phyloP scores from a whole-genome alignment of 2,113 vertebrate species.

The Oreochromis tanganicae region DNA sequence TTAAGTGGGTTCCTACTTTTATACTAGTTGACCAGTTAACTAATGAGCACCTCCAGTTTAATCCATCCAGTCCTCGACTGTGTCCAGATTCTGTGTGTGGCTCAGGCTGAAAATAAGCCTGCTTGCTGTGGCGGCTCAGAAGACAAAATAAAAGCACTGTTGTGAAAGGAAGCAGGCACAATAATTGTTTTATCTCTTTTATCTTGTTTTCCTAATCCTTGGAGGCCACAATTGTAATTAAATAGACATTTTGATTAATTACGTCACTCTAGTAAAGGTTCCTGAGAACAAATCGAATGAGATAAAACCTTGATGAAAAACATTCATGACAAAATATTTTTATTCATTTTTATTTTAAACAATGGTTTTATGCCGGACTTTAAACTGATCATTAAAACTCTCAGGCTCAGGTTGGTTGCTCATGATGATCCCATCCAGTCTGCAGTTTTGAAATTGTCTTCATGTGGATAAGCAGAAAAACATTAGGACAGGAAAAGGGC shows the following conservation, averaged over 20 bases:
- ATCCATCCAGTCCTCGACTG: background rate
- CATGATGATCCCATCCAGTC: background rate
- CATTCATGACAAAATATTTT: background rate
- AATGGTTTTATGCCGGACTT: background rate
- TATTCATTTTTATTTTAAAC: background rate
- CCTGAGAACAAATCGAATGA: background rate
- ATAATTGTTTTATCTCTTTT: background rate
- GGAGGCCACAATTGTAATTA: background rate
- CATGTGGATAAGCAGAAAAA: background rate
- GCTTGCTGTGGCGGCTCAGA: accelerated
- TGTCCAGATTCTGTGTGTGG: background rate
- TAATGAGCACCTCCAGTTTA: background rate
- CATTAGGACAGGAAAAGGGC: conserved; percentile 4
- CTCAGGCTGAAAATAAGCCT: background rate
- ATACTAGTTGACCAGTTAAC: background rate
- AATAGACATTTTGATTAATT: background rate
- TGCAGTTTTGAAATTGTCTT: background rate
- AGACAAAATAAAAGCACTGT: background rate
- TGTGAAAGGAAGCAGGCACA: background rate
- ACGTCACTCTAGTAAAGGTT: background rate
- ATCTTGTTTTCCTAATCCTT: background rate
- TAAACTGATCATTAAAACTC: background rate
- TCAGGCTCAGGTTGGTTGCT: background rate
- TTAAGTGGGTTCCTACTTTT: background rate
- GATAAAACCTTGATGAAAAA: background rate